Base-by-base conservation (phyloP, 2,888 invertebrate species). In the Sesia bembeciformis region DNA sequence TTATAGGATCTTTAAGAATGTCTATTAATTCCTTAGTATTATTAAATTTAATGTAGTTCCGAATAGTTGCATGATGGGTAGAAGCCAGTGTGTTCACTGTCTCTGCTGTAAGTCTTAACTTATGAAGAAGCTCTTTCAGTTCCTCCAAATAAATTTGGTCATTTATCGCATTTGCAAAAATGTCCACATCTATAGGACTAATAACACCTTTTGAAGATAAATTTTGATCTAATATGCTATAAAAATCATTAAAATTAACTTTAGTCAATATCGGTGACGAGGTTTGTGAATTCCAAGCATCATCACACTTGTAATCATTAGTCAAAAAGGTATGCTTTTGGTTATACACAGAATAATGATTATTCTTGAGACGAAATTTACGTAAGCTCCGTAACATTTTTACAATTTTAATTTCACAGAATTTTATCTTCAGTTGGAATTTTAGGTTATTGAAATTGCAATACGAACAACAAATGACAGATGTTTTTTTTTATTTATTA, bases 161-260 rank as follows among this genome's bases (percentile, higher is more conserved):
- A 49, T 80, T 86, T 4, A 94, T 72, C 39, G 91, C 91, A 81
- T 96, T 95, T 0, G 93, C 93, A 77, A 95, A 95, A 64, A 97
- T 90, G 72, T 97, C 97, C 5, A 97, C 91, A 78, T 97, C 97
- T 40, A 97, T 91, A 3, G 95, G 93, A 77, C 93, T 94, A 8
- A 94, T 90, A 62, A 91, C 90, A 8, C 91, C 92, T 56, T 90
- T 90, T 46, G 87, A 90, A 51, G 91, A 84, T 69, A 91, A 93
- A 61, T 91, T 92, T 64, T 92, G 92, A 56, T 95, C 94, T 49
- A 97, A 67, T 57, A 93, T 91, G 66, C 92, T 84, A 72, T 93
- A 95, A 60, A 96, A 91, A 65, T 93, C 92, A 59, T 92, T 92
- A 55, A 92, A 60, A 65, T 93, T 93, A 40, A 95, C 84, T 74